Conservation (phyloP, 2,888 invertebrate genomes). For the Polyommatus icarus region DNA sequence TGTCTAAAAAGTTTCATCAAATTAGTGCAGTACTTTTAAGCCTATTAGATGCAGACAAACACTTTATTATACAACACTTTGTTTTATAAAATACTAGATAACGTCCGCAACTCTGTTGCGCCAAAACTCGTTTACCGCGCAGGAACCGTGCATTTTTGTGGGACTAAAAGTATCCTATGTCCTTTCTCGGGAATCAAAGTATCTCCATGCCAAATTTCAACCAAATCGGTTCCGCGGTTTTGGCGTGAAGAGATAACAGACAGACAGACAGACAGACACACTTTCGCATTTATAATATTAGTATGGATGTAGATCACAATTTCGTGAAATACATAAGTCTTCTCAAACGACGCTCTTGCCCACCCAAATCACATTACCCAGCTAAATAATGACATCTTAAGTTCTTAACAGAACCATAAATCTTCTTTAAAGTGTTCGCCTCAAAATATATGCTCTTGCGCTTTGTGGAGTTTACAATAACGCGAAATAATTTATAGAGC, state of each 20-base stretch:
- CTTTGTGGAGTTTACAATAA: constrained; percentile 22
- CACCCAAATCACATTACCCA: not conserved
- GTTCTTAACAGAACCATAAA: constrained; percentile 1
- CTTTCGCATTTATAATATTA: too few relatives aligned
- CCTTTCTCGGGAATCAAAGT: too few relatives aligned
- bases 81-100: too few relatives aligned
- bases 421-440: not conserved
- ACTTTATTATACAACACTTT: not conserved
- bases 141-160: too few relatives aligned
- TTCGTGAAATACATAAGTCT: not conserved
- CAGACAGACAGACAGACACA: too few relatives aligned
- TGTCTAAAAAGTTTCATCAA: too few relatives aligned
- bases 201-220: too few relatives aligned
- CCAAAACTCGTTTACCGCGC: too few relatives aligned
- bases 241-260: too few relatives aligned
- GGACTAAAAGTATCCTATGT: too few relatives aligned
- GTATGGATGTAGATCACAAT: not conserved
- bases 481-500: constrained; percentile 22
- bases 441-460: constrained; percentile 11
- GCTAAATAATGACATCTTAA: not conserved
- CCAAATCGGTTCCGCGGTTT: too few relatives aligned
- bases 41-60: not conserved
- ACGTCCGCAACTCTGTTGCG: too few relatives aligned
- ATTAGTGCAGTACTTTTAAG: not conserved
- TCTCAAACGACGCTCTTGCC: not conserved